Evolutionary conservation across 1,140 invertebrate species (phyloP).

Genomic region (Drosophila dunni): DNA sequence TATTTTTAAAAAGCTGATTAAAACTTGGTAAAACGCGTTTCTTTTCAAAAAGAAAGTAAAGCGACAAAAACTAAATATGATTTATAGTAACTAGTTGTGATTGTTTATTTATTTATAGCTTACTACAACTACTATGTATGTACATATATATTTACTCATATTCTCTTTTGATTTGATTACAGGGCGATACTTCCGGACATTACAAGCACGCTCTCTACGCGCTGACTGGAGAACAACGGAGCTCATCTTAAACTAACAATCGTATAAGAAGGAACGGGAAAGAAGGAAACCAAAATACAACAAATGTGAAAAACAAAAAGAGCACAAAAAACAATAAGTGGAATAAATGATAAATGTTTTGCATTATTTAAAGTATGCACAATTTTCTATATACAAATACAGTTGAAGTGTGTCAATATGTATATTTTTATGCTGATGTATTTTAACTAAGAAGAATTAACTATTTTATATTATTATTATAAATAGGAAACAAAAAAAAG

Average conservation of each 20-base stretch:
- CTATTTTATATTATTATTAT: constrained; percentile 25
- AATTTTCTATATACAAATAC: constrained; percentile 33
- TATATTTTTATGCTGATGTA: constrained; percentile 20
- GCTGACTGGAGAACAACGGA: constrained; percentile 77
- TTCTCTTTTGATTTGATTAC: constrained; percentile 3
- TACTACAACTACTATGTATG: too few relatives aligned
- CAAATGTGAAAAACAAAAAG: constrained; percentile 4
- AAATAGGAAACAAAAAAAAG: constrained; percentile 17
- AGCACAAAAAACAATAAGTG: constrained; percentile 1
- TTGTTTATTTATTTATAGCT: background rate
- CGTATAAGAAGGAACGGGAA: background rate
- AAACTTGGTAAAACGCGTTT: too few relatives aligned
- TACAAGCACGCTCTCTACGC: constrained; percentile 84
- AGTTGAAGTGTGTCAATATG: constrained; percentile 21
- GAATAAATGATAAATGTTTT: constrained; percentile 3
- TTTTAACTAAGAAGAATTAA: constrained; percentile 29
- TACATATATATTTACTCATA: background rate
- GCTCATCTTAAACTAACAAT: constrained; percentile 69
- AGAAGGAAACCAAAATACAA: constrained; percentile 17
- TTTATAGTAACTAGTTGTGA: background rate
- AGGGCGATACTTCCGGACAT: constrained; percentile 84
- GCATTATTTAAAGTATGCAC: constrained; percentile 41
- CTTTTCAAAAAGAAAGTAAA: too few relatives aligned
- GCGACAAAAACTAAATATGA: too few relatives aligned
- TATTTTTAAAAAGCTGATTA: too few relatives aligned